Base-by-base conservation (phyloP, 2,113 vertebrate species). In the Chaetura pelagica region DNA sequence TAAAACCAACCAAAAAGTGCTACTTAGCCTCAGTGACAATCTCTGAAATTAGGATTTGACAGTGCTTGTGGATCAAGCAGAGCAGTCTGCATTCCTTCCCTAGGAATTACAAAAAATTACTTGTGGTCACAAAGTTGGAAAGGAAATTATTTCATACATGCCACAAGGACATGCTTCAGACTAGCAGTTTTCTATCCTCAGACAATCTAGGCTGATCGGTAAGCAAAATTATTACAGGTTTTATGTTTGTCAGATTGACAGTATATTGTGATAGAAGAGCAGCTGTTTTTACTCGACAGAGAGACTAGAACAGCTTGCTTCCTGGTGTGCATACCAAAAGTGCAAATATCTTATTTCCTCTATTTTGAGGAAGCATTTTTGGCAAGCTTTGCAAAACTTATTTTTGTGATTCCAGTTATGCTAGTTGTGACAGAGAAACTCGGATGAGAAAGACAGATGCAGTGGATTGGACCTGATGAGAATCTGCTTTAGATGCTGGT, bases 331-430 rank as follows among this genome's bases (percentile, higher is more conserved):
- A 49, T n/a, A 48, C 66, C 3, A 5, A 59, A 87, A 84, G 61
- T 24, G 74, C 69, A 78, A 87, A 74, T 40, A 66, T 2, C 21
- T 14, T 29, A 10, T 48, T 91, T 77, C 58, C 84, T 90, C 27
- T 5, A 3, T 86, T 92, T 90, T 84, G 68, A 88, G 92, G 72
- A 96, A 90, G 46, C 20, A 42, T 51, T 93, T 96, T 74, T 84
- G 48, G 48, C 64, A 74, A 90, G 59, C 46, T 74, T 93, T 95
- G 63, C 59, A 88, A 69, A 94, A 83, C 11, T 59, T 62, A 74
- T 58, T 91, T 92, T 77, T 79, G 23, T 61, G 32, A 62, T 59
- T 73, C 61, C 46, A 62, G 10, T 67, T 93, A 34, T 59, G 90
- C 34, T 73, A 44, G 7, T 54, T 55, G 59, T 27, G 68, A 51